These are phyloP conservation scores for Anas platyrhynchos DNA, from an alignment of 2,113 vertebrate genomes.

Conservation along the genomic window DNA sequence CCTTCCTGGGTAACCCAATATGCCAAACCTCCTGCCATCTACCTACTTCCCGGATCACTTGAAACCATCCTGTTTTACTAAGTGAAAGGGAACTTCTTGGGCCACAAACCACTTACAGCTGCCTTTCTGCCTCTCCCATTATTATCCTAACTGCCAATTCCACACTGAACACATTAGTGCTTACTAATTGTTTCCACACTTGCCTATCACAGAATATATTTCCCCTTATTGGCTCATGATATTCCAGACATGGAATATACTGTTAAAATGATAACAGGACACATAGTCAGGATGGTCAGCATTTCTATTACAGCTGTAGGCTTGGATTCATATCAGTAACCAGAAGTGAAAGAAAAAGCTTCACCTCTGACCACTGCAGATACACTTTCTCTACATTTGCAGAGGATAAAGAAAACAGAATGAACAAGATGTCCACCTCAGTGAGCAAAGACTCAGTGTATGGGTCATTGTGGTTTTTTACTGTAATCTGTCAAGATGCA, in stretches of 20 bases:
- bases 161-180: not conserved
- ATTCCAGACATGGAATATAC: not conserved
- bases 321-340: not conserved
- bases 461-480: not conserved
- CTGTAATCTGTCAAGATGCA: not conserved
- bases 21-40: not conserved
- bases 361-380: not conserved
- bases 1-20: not conserved
- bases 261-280: not conserved
- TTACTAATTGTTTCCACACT: constrained; percentile 1
- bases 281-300: not conserved
- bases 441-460: not conserved
- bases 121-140: not conserved
- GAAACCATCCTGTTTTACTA: not conserved
- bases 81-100: not conserved
- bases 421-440: not conserved
- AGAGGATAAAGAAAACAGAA: not conserved
- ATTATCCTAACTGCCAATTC: not conserved
- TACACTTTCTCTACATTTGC: not conserved
- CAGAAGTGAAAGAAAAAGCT: not conserved
- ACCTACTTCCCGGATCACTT: not conserved
- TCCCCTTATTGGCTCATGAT: not conserved
- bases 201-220: not conserved
- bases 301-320: too few relatives aligned
- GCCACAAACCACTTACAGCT: not conserved